Conservation (phyloP, 1,140 invertebrate genomes). For the Danaus melanippus region DNA sequence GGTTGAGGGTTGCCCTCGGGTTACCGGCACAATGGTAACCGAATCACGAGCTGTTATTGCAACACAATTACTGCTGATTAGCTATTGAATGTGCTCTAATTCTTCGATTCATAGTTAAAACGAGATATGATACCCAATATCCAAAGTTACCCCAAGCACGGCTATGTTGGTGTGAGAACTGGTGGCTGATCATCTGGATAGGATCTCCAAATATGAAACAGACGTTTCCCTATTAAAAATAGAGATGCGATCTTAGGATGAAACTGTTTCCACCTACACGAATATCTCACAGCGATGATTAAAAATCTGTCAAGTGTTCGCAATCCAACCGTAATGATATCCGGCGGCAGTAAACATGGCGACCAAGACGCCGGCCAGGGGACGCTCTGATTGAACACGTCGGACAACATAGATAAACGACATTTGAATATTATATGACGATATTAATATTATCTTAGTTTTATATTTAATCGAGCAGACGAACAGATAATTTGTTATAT, state of each 20-base stretch:
- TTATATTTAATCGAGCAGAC: constrained; percentile 2
- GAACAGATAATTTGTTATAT: no score
- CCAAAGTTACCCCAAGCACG: no score
- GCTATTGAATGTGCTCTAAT: constrained; percentile 44
- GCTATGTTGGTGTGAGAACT: no score
- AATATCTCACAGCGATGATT: constrained; percentile 26
- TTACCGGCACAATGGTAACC: constrained; percentile 41
- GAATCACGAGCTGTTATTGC: constrained; percentile 36
- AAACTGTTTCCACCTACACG: constrained; percentile 10
- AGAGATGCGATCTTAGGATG: no score
- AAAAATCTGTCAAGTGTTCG: constrained; percentile 35
- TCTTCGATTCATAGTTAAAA: constrained; percentile 6
- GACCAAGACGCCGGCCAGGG: constrained; percentile 35
- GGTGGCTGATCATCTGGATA: no score
- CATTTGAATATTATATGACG: constrained; percentile 61
- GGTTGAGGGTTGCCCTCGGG: constrained; percentile 31
- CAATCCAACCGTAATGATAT: constrained; percentile 54
- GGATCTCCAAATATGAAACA: no score
- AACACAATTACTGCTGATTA: constrained; percentile 56
- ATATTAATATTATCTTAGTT: constrained; percentile 49
- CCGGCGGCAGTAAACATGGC: constrained; percentile 47
- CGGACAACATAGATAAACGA: constrained; percentile 50
- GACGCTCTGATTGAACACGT: constrained; percentile 60
- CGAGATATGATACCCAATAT: constrained; percentile 1
- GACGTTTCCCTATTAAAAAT: no score